These are phyloP conservation scores for Mythimna ferrago DNA, from an alignment of 2,888 invertebrate genomes.

Conservation along the genomic window DNA sequence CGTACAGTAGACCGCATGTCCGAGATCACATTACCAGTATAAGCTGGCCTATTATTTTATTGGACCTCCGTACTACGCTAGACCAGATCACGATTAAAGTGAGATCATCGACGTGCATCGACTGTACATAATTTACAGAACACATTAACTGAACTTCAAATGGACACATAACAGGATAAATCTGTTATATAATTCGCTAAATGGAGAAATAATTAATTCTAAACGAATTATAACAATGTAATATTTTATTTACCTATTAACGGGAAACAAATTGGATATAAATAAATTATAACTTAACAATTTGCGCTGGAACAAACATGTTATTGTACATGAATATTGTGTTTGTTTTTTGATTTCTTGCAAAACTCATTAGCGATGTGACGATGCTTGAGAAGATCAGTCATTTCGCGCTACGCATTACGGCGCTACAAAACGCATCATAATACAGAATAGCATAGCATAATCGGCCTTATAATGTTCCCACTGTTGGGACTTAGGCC, in stretches of 20 bases:
- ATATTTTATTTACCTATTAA: constrained; percentile 18
- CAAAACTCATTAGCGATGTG: neutral
- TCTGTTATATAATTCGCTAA: constrained; percentile 3
- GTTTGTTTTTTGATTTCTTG: neutral
- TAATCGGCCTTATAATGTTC: too few species aligned
- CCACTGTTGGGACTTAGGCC: too few species aligned
- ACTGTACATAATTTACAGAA: neutral
- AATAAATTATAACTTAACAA: constrained; percentile 16
- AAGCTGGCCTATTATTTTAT: neutral
- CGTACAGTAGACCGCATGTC: neutral
- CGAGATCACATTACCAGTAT: neutral
- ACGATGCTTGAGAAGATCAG: neutral
- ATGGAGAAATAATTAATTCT: constrained; percentile 11
- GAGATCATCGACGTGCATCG: neutral
- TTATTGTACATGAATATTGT: neutral
- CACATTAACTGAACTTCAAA: neutral
- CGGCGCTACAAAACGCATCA: too few species aligned
- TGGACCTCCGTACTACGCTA: neutral
- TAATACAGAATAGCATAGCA: too few species aligned
- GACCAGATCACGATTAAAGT: neutral
- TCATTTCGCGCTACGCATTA: too few species aligned
- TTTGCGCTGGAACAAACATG: neutral
- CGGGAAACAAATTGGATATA: constrained; percentile 6
- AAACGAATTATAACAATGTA: constrained; percentile 24
- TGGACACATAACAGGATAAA: neutral